Base-by-base conservation (phyloP, 2,113 vertebrate species). In the Axis porcinus region DNA sequence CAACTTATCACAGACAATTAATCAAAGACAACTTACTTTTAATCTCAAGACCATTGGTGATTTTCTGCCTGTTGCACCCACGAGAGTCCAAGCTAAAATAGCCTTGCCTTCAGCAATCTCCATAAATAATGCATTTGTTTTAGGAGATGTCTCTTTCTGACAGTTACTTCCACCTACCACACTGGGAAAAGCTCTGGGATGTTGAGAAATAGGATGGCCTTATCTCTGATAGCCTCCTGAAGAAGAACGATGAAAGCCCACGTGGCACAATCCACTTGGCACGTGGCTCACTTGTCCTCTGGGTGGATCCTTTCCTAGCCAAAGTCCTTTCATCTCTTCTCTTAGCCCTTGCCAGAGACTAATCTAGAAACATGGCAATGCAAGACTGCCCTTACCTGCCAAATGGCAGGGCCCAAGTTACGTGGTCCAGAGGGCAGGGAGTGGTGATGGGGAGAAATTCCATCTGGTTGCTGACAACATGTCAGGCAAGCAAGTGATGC, bases 191-290 rank as follows among this genome's bases (percentile, higher is more conserved):
- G 28, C 40, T 67, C 64, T 25, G 40, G 2, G 16, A 50, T 19
- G 14, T 28, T 15, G 36, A 60, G 76, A 55, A 70, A 17, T 27
- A 57, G 70, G 27, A 40, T 4, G 19, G 3, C 6, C 47, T 40
- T 19, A 15, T 15, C 17, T 86, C 55, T 17, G 55, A 27, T 62
- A 25, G 21, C 70, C 67, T 91, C 94, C 6, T 30, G 43, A 79
- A 79, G 36, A 40, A 94, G 4, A 40, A n/a, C 17, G 7, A 6
- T 28, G 14, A 33, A 97, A 36, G 8, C 5, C 3, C 16, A 27
- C 11, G 8, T 6, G 50, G 60, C 33, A n/a, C 17, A 14, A 6
- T 27, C 8, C 8, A 3, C 30, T 25, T 1, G 17, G 43, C 5
- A 12, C 2, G 0, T 13, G n/a, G 27, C 67, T 14, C 45, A 6